phyloP scores from a whole-genome alignment of 2,113 vertebrate genomes.

The Ptychochromis oligacanthus region DNA sequence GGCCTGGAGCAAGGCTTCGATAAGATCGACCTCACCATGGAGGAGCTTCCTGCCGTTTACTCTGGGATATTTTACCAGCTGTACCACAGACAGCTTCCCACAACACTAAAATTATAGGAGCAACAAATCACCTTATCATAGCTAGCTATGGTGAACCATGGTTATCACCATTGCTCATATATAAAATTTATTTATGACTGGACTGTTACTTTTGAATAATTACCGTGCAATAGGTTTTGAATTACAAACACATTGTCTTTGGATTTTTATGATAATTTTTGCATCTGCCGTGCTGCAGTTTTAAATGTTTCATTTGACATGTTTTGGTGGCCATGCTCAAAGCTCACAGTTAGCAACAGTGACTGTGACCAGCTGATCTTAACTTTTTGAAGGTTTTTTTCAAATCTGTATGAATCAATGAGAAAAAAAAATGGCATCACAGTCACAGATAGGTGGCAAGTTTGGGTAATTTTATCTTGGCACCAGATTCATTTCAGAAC shows the following conservation, averaged over 20 bases:
- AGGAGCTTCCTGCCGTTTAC: constrained; percentile 85
- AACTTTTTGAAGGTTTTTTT: neutral
- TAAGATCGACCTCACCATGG: constrained; percentile 85
- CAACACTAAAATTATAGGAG: neutral
- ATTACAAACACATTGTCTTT: neutral
- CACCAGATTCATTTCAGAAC: neutral
- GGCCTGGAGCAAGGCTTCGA: constrained; percentile 87
- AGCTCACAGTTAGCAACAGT: neutral
- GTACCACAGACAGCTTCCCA: constrained; percentile 86
- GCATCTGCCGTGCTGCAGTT: neutral
- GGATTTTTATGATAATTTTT: neutral
- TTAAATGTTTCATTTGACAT: neutral
- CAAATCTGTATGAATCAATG: neutral
- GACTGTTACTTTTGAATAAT: constrained; percentile 7
- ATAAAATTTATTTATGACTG: constrained; percentile 41
- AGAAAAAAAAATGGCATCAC: neutral
- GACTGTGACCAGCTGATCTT: neutral
- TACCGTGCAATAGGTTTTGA: neutral
- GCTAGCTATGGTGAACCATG: neutral
- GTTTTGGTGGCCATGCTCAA: neutral
- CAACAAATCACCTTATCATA: neutral
- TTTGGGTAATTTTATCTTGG: neutral
- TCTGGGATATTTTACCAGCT: constrained; percentile 89
- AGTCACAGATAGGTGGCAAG: neutral
- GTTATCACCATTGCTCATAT: neutral